These are phyloP conservation scores for Delichon dasypus DNA, from an alignment of 2,797 vertebrate genomes.

Conservation along the genomic window DNA sequence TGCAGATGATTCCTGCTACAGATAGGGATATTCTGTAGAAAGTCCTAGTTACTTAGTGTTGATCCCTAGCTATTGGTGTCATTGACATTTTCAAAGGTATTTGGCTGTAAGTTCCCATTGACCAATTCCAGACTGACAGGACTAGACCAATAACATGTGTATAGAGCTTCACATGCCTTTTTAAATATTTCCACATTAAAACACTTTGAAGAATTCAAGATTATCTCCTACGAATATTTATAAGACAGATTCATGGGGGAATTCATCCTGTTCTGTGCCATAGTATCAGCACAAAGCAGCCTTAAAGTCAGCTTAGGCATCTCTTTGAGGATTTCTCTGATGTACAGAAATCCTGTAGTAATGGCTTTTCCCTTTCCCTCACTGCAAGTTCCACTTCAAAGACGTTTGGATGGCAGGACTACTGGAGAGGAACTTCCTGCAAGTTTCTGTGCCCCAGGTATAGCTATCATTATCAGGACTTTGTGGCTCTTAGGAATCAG, in stretches of 20 bases:
- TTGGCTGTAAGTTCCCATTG: not conserved
- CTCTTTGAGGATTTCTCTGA: constrained; percentile 52
- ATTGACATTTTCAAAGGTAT: not conserved
- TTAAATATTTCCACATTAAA: not conserved
- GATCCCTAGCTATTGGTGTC: not conserved
- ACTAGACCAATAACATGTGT: not conserved
- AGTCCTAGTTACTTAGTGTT: not conserved
- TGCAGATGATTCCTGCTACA: not conserved
- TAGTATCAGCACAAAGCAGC: constrained; percentile 34
- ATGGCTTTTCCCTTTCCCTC: not conserved
- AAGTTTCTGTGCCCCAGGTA: not conserved
- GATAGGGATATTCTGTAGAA: not conserved
- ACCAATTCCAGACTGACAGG: not conserved
- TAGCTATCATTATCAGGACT: not conserved
- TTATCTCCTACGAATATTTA: constrained; percentile 55
- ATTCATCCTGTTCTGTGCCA: constrained; percentile 31
- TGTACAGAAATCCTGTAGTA: constrained; percentile 21
- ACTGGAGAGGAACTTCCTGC: not conserved
- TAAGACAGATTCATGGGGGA: not conserved
- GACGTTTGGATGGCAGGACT: not conserved
- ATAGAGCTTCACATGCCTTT: not conserved
- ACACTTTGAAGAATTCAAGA: constrained; percentile 37
- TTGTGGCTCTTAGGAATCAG: not conserved
- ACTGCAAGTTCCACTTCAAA: constrained; percentile 14
- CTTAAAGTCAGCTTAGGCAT: constrained; percentile 52